These are phyloP conservation scores for Pandemis heparana DNA, from an alignment of 2,888 invertebrate species.

Conservation along the genomic window DNA sequence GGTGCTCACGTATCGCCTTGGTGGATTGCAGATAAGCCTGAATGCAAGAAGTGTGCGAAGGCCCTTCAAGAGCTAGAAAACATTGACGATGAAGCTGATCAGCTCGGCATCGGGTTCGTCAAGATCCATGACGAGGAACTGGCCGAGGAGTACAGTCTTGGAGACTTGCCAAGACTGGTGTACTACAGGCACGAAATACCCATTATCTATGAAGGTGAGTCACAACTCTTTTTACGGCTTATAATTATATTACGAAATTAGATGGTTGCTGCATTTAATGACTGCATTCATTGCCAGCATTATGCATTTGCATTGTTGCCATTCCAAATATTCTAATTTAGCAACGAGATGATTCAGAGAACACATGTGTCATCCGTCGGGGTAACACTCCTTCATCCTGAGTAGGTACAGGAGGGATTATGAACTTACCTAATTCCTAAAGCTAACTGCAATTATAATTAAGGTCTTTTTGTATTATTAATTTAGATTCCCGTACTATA, in stretches of 20 bases:
- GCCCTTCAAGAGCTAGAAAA: conserved; percentile 96
- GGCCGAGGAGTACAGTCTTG: conserved; percentile 97
- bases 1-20: conserved; percentile 37
- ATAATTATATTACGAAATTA: conserved; percentile 62
- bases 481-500: too few relatives aligned
- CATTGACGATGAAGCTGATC: conserved; percentile 97
- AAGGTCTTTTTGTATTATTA: neutral
- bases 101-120: conserved; percentile 96
- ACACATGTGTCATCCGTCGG: neutral
- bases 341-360: conserved; percentile 1
- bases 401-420: neutral
- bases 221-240: conserved; percentile 65
- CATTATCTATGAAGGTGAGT: conserved; percentile 95
- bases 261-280: conserved; percentile 50
- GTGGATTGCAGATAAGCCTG: conserved; percentile 92
- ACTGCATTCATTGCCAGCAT: conserved; percentile 21
- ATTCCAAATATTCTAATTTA: conserved; percentile 4
- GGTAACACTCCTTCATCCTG: neutral
- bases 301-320: conserved; percentile 13
- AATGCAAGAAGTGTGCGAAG: conserved; percentile 96
- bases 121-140: conserved; percentile 96
- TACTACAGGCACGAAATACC: conserved; percentile 98
- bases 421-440: neutral
- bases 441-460: neutral
- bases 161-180: conserved; percentile 94